phyloP scores from a whole-genome alignment of 2,888 invertebrate species.

The Cremastinae sp. region DNA sequence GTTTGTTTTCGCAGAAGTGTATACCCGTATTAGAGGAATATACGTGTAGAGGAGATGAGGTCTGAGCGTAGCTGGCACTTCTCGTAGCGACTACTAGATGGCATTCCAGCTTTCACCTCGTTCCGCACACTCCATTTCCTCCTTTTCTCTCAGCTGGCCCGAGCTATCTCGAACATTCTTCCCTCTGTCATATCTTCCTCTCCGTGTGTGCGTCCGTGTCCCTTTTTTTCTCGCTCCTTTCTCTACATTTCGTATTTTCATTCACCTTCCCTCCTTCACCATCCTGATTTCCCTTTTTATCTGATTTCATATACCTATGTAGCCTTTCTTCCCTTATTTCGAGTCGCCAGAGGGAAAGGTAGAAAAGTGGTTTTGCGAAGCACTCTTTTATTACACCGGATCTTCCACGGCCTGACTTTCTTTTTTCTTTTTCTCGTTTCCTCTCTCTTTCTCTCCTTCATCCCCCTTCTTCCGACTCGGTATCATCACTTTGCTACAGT shows the following conservation, averaged over 20 bases:
- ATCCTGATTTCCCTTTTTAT: conserved; percentile 43
- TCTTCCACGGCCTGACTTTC: conserved; percentile 16
- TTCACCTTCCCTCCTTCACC: conserved; percentile 42
- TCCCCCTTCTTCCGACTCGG: conserved; percentile 24
- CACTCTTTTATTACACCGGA: conserved; percentile 43
- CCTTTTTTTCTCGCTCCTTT: conserved; percentile 32
- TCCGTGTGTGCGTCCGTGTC: background rate
- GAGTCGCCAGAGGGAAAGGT: conserved; percentile 14
- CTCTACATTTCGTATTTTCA: conserved; percentile 53
- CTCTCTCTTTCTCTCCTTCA: conserved; percentile 44
- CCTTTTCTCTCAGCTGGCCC: conserved; percentile 37
- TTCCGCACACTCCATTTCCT: conserved; percentile 51
- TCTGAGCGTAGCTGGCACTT: conserved; percentile 23
- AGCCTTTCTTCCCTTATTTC: conserved; percentile 41
- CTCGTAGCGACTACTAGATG: conserved; percentile 43
- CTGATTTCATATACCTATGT: conserved; percentile 45
- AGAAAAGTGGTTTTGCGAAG: conserved; percentile 42
- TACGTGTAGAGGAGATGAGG: conserved; percentile 27
- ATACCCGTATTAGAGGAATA: background rate
- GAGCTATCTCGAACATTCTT: conserved; percentile 29
- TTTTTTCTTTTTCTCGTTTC: conserved; percentile 28
- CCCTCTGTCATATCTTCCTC: conserved; percentile 32
- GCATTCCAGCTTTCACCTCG: conserved; percentile 43
- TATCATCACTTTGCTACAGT: conserved; percentile 38
- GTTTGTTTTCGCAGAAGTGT: conserved; percentile 33